phyloP scores from a whole-genome alignment of 2,113 vertebrate genomes.

The Riparia riparia region DNA sequence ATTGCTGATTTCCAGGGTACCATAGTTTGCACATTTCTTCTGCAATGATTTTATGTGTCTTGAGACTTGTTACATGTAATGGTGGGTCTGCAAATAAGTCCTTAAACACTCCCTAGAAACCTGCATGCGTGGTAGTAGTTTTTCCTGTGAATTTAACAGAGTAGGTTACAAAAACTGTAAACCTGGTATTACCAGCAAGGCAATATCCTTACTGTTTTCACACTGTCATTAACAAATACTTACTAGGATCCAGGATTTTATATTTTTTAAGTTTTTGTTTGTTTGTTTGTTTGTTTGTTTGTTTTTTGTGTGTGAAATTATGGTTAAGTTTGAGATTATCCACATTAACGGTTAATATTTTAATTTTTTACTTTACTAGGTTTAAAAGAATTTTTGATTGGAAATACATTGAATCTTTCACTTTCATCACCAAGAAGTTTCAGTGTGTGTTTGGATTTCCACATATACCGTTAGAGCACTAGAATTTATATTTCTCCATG shows the following conservation, averaged over 20 bases:
- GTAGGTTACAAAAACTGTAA: not conserved
- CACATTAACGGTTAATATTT: not conserved
- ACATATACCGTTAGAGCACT: not conserved
- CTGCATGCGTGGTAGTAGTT: not conserved
- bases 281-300: not conserved
- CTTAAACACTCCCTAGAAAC: not conserved
- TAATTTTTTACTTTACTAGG: not conserved
- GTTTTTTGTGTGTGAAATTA: not conserved
- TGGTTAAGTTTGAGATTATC: not conserved
- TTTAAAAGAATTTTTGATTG: not conserved
- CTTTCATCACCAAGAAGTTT: not conserved
- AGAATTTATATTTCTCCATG: not conserved
- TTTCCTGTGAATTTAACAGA: not conserved
- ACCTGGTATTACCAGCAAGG: not conserved
- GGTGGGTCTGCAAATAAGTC: not conserved
- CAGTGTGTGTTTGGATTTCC: not conserved
- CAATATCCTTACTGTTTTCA: not conserved
- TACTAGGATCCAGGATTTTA: not conserved
- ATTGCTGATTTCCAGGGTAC: not conserved
- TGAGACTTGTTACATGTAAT: not conserved
- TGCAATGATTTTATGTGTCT: not conserved
- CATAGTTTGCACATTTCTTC: not conserved
- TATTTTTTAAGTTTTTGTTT: too few relatives aligned
- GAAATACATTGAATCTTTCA: not conserved
- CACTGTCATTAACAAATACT: not conserved